phyloP scores from a whole-genome alignment of 1,140 invertebrate species.

The Copidosoma floridanum region DNA sequence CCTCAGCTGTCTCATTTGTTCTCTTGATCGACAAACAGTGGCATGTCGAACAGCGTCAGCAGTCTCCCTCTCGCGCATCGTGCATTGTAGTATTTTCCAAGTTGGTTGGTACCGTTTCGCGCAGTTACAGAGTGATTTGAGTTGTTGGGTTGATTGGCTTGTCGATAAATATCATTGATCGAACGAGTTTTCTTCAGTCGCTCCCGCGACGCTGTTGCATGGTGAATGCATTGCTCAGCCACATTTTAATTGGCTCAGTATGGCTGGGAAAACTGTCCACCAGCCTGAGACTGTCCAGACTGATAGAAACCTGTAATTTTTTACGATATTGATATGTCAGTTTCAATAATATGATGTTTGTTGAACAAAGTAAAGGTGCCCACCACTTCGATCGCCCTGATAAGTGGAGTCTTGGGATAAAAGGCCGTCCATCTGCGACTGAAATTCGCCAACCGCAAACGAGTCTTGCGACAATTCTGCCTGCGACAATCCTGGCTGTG shows the following conservation, averaged over 20 bases:
- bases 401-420: constrained; percentile 94
- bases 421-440: constrained; percentile 91
- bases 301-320: constrained; percentile 68
- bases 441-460: constrained; percentile 81
- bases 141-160: constrained; percentile 40
- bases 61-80: constrained; percentile 1
- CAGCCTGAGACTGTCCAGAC: constrained; percentile 61
- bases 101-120: constrained; percentile 49
- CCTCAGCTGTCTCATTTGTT: too few relatives aligned
- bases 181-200: constrained; percentile 54
- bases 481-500: constrained; percentile 70
- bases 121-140: constrained; percentile 49
- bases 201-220: constrained; percentile 55
- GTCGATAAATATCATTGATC: constrained; percentile 55
- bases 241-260: constrained; percentile 58
- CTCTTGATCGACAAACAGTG: neutral
- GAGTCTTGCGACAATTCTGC: constrained; percentile 85
- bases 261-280: constrained; percentile 61
- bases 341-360: too few relatives aligned
- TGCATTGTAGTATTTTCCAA: constrained; percentile 26
- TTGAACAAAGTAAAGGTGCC: too few relatives aligned
- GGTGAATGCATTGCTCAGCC: constrained; percentile 55
- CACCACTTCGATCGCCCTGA: constrained; percentile 71
- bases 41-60: neutral
- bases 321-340: neutral